Conservation (phyloP, 2,113 vertebrate species). For the Alexandromys fortis region DNA sequence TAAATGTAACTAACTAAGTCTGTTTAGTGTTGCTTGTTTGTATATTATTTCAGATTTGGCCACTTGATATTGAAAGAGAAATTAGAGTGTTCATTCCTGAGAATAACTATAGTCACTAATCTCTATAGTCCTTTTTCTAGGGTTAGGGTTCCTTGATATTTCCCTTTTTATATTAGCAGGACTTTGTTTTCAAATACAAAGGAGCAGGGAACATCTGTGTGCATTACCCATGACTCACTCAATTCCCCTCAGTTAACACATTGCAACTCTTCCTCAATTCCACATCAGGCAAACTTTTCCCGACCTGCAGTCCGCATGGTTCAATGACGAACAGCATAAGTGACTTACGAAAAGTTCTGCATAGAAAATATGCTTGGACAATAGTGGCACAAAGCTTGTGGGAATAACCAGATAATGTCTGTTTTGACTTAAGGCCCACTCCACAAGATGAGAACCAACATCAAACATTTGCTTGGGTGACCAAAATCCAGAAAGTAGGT, state of each 20-base stretch:
- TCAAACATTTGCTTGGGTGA: background rate
- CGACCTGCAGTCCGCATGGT: background rate
- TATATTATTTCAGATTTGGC: background rate
- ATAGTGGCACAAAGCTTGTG: background rate
- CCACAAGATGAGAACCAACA: background rate
- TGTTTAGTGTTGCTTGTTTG: background rate
- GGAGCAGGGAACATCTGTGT: rapidly evolving
- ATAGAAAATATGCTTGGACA: background rate
- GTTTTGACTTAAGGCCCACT: background rate
- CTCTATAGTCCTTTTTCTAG: background rate
- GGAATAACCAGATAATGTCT: background rate
- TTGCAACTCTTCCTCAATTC: background rate
- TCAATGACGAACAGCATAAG: background rate
- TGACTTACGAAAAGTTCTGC: background rate
- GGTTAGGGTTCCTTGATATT: background rate
- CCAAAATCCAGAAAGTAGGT: too few relatives aligned
- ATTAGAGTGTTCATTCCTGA: background rate
- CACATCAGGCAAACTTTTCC: too few relatives aligned
- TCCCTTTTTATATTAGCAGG: background rate
- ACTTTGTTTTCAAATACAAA: background rate
- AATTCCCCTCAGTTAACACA: background rate
- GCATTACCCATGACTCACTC: background rate
- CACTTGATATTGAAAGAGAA: background rate
- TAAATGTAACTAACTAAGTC: background rate
- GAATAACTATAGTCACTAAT: background rate